Percentiles rank a stretch among this genome's conserved stretches.
These are phyloP conservation scores for Lithophane semibrunnea DNA, from an alignment of 2,888 invertebrate species.

Conservation along the genomic window DNA sequence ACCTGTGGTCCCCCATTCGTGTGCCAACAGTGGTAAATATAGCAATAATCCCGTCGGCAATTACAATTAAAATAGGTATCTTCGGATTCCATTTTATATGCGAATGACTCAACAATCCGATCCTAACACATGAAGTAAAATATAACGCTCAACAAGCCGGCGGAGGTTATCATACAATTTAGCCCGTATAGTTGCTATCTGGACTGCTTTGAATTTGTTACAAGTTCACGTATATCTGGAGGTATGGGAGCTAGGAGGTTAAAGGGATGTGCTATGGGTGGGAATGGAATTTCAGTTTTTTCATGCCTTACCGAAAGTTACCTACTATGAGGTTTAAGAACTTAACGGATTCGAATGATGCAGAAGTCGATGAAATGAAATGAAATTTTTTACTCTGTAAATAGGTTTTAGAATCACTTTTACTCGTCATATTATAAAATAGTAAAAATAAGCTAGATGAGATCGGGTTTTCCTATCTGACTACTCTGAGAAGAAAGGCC, in stretches of 20 bases:
- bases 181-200: constrained; percentile 72
- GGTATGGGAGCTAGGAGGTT: constrained; percentile 21
- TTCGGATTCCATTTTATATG: neutral
- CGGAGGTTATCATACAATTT: constrained; percentile 72
- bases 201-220: constrained; percentile 72
- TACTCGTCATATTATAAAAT: too few species aligned
- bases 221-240: constrained; percentile 72
- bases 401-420: too few species aligned
- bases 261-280: constrained; percentile 14
- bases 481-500: too few species aligned
- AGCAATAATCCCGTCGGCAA: too few species aligned
- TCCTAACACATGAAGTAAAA: constrained; percentile 43
- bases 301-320: too few species aligned
- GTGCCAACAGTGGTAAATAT: neutral
- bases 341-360: too few species aligned
- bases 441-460: too few species aligned
- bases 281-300: too few species aligned
- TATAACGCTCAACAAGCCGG: constrained; percentile 52
- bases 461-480: too few species aligned
- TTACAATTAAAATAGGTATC: neutral
- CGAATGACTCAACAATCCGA: constrained; percentile 28
- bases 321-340: too few species aligned
- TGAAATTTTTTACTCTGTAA: too few species aligned
- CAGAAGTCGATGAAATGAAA: too few species aligned
- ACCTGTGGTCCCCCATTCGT: neutral